A percentile compares a stretch with the other conserved stretches of the same genome.
phyloP scores from a whole-genome alignment of 2,113 vertebrate species.

The Amphiprion ocellaris region DNA sequence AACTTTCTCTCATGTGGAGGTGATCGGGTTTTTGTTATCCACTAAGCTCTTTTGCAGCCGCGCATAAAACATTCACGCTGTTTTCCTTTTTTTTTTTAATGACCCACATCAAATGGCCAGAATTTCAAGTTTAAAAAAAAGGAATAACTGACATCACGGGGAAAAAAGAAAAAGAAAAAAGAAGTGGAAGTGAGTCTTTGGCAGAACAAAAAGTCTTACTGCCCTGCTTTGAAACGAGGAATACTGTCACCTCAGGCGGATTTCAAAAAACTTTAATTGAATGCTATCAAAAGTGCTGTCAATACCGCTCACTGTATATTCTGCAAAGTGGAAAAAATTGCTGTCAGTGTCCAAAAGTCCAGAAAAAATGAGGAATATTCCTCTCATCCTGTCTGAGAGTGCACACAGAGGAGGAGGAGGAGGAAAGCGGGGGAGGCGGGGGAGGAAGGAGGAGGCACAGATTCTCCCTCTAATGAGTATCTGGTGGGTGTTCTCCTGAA shows the following conservation, averaged over 20 bases:
- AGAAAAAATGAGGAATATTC: slow-evolving; percentile 25
- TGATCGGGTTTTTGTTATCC: slow-evolving; percentile 22
- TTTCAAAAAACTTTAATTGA: slow-evolving; percentile 56
- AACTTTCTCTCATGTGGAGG: slow-evolving; percentile 12
- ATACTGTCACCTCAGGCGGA: slow-evolving; percentile 51
- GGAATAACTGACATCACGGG: slow-evolving; percentile 36
- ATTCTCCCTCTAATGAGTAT: slow-evolving; percentile 79
- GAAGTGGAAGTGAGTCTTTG: slow-evolving; percentile 27
- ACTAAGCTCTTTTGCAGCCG: slow-evolving; percentile 3
- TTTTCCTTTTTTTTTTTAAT: slow-evolving; percentile 44
- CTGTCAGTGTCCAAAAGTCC: slow-evolving; percentile 54
- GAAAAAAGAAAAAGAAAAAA: slow-evolving; percentile 22
- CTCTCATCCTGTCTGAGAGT: slow-evolving; percentile 57
- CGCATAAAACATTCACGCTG: slow-evolving; percentile 45
- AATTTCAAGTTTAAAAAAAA: slow-evolving; percentile 38
- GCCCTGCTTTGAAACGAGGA: slow-evolving; percentile 40
- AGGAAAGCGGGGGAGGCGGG: not conserved
- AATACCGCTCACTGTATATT: slow-evolving; percentile 56
- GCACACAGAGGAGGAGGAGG: slow-evolving; percentile 36
- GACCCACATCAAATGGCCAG: slow-evolving; percentile 39
- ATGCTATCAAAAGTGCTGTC: slow-evolving; percentile 70
- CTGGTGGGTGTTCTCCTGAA: slow-evolving; percentile 77
- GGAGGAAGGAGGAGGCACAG: slow-evolving; percentile 50
- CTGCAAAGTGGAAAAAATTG: slow-evolving; percentile 53
- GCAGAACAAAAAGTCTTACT: slow-evolving; percentile 15